A percentile compares a stretch with the other conserved stretches of the same genome.
Conservation (phyloP, 1,140 invertebrate species). For the Hycleus cichorii region DNA sequence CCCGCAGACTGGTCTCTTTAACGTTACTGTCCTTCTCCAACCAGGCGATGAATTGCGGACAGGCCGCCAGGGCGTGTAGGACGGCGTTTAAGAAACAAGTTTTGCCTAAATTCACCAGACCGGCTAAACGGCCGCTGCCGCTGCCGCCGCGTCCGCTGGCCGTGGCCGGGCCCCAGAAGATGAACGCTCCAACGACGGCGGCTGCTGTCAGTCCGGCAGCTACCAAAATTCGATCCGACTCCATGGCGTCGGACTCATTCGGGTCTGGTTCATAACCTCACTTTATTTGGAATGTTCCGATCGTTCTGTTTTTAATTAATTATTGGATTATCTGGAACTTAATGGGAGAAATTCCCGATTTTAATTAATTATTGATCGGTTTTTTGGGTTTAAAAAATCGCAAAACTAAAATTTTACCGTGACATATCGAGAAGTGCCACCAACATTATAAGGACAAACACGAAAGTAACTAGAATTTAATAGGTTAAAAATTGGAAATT, state of each 20-base stretch:
- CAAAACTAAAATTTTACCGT: too few species aligned
- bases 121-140: constrained; percentile 62
- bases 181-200: constrained; percentile 66
- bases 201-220: constrained; percentile 67
- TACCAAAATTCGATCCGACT: constrained; percentile 58
- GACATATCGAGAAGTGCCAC: too few species aligned
- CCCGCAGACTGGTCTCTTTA: constrained; percentile 36
- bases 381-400: too few species aligned
- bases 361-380: too few species aligned
- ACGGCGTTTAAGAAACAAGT: constrained; percentile 84
- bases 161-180: constrained; percentile 67
- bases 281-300: not conserved
- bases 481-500: too few species aligned
- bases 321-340: too few species aligned
- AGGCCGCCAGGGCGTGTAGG: constrained; percentile 75
- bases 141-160: constrained; percentile 40
- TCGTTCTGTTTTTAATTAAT: not conserved
- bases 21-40: constrained; percentile 50
- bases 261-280: not conserved
- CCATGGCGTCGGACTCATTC: constrained; percentile 42
- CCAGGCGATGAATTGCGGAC: constrained; percentile 74
- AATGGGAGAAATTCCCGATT: too few species aligned
- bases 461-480: too few species aligned
- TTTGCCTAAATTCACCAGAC: constrained; percentile 75
- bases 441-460: too few species aligned